These are phyloP conservation scores for Cryptocephalus moraei DNA, from an alignment of 2,888 invertebrate species.

Conservation along the genomic window DNA sequence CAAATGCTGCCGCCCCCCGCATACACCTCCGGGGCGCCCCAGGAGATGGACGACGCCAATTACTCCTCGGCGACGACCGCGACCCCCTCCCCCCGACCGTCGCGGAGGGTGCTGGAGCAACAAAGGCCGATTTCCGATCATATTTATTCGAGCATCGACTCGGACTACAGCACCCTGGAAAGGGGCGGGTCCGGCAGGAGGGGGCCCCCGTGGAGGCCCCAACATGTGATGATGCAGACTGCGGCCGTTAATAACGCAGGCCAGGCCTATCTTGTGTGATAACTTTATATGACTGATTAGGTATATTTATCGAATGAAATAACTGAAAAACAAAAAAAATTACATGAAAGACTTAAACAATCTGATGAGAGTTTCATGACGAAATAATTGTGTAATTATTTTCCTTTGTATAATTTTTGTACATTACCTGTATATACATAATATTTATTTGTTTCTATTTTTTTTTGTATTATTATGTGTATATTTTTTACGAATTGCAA, in stretches of 20 bases:
- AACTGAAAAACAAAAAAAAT: slow-evolving; percentile 14
- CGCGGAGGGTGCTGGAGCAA: slow-evolving; percentile 41
- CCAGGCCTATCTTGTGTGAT: slow-evolving; percentile 65
- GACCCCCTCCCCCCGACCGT: slow-evolving; percentile 50
- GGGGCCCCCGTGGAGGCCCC: slow-evolving; percentile 47
- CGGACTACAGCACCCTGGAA: slow-evolving; percentile 77
- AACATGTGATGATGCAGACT: slow-evolving; percentile 31
- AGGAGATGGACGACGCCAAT: slow-evolving; percentile 48
- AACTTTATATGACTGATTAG: slow-evolving; percentile 38
- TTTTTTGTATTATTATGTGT: slow-evolving; percentile 40
- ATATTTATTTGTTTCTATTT: slow-evolving; percentile 39
- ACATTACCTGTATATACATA: slow-evolving; percentile 40
- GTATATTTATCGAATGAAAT: slow-evolving; percentile 19
- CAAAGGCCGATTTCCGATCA: slow-evolving; percentile 76
- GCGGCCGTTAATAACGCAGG: slow-evolving; percentile 40
- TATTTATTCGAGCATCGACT: slow-evolving; percentile 84
- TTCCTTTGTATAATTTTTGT: slow-evolving; percentile 38
- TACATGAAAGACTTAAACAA: slow-evolving; percentile 12
- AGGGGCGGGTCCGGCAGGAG: slow-evolving; percentile 46
- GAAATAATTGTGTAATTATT: slow-evolving; percentile 25
- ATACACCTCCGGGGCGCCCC: slow-evolving; percentile 33
- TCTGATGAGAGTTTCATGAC: slow-evolving; percentile 17
- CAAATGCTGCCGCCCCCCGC: slow-evolving; percentile 43
- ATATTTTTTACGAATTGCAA: slow-evolving; percentile 40
- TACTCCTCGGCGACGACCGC: slow-evolving; percentile 57